These are phyloP conservation scores for Elysia crispata DNA, from an alignment of 2,888 invertebrate genomes.

Conservation along the genomic window DNA sequence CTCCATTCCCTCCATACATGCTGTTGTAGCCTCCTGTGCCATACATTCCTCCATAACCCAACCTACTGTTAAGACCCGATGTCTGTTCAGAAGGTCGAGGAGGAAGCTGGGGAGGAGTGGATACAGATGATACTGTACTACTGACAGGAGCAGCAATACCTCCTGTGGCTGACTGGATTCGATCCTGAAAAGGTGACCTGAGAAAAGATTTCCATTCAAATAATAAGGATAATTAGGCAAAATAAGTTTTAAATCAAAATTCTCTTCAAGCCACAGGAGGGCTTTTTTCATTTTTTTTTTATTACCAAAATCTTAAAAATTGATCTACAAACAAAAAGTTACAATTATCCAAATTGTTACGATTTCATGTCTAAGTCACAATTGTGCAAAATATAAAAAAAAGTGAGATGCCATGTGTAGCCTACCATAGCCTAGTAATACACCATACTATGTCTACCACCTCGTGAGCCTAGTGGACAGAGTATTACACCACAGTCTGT, in stretches of 20 bases:
- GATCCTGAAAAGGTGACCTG: conserved; percentile 40
- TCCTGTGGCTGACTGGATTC: conserved; percentile 7
- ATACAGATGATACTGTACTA: conserved; percentile 44
- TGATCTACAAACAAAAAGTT: too few relatives aligned
- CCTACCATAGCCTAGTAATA: too few relatives aligned
- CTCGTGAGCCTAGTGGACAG: too few relatives aligned
- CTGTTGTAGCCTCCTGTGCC: conserved; percentile 57
- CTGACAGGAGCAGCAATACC: conserved; percentile 21
- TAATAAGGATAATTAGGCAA: background rate
- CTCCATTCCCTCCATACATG: conserved; percentile 57
- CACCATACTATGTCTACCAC: too few relatives aligned
- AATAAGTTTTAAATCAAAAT: background rate
- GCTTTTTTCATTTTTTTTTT: too few relatives aligned
- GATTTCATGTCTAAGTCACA: too few relatives aligned
- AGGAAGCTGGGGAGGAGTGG: conserved; percentile 61
- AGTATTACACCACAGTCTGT: too few relatives aligned
- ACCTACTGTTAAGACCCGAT: conserved; percentile 39
- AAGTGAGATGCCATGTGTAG: too few relatives aligned
- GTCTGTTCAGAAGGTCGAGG: conserved; percentile 52
- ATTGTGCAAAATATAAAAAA: too few relatives aligned
- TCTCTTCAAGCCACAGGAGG: too few relatives aligned
- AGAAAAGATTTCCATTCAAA: background rate
- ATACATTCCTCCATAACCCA: conserved; percentile 46
- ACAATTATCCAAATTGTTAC: too few relatives aligned
- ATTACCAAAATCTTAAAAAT: too few relatives aligned